Percentiles rank a stretch among this genome's conserved stretches.
Conservation (phyloP, 2,113 vertebrate species). For the Psilopogon haemacephalus region DNA sequence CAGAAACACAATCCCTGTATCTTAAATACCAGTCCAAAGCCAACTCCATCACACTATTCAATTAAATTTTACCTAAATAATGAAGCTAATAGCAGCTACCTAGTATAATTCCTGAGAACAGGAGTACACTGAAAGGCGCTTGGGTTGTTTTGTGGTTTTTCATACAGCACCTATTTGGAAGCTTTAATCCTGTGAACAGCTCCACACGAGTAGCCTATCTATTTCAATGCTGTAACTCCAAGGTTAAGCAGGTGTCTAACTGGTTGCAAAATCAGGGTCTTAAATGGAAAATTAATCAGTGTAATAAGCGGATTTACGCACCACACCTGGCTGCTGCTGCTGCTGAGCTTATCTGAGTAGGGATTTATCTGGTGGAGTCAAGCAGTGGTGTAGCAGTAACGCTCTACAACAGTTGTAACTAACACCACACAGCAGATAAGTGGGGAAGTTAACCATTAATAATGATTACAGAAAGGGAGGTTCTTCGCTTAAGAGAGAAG, state of each 20-base stretch:
- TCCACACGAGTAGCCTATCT: not conserved
- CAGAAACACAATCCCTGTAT: not conserved
- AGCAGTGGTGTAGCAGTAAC: not conserved
- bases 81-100: not conserved
- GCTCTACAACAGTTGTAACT: not conserved
- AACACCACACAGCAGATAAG: not conserved
- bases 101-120: not conserved
- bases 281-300: conserved; percentile 25
- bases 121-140: not conserved
- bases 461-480: not conserved
- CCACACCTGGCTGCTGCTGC: conserved; percentile 42
- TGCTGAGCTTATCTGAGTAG: not conserved
- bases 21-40: not conserved
- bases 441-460: not conserved
- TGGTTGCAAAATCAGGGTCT: not conserved
- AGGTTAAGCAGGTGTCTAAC: not conserved
- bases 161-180: not conserved
- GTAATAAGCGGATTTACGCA: conserved; percentile 15
- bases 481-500: not conserved
- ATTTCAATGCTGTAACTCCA: not conserved
- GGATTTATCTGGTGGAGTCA: not conserved
- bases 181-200: not conserved
- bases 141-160: not conserved
- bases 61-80: not conserved
- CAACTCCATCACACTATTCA: rapidly evolving